Evolutionary conservation across 2,888 invertebrate genomes (phyloP).

Genomic region (Epiblema foenella): DNA sequence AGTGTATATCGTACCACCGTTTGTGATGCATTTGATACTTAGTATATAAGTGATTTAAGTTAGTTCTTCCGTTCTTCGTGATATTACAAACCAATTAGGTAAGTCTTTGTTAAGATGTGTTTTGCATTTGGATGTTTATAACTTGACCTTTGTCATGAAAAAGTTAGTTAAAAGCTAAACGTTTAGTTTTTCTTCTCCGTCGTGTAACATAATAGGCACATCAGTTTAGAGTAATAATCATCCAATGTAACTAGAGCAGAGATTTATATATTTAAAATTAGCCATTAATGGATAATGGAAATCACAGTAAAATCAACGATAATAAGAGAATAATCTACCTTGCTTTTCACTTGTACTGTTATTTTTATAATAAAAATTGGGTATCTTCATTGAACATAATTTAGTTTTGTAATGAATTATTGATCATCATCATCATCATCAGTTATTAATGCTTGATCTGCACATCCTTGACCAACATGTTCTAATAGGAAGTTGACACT

Average conservation of each 20-base stretch:
- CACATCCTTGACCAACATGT: slow-evolving; percentile 1
- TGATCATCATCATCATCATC: slow-evolving; percentile 1
- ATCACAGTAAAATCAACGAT: not conserved
- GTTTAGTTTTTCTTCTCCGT: slow-evolving; percentile 1
- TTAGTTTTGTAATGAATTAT: not conserved
- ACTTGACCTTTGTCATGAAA: slow-evolving; percentile 20
- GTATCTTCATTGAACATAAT: not conserved
- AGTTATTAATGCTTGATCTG: not conserved
- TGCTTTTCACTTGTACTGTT: not conserved
- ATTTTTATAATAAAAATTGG: slow-evolving; percentile 7
- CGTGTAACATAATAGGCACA: slow-evolving; percentile 2
- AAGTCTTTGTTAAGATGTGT: slow-evolving; percentile 42
- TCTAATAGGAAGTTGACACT: not conserved
- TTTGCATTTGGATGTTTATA: slow-evolving; percentile 36
- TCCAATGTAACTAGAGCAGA: too few species aligned
- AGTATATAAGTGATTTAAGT: slow-evolving; percentile 34
- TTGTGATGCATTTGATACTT: slow-evolving; percentile 39
- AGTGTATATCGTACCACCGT: slow-evolving; percentile 36
- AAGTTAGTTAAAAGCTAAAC: slow-evolving; percentile 18
- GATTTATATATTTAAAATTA: not conserved
- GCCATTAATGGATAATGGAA: not conserved
- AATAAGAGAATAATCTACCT: not conserved
- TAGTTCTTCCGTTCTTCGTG: slow-evolving; percentile 24
- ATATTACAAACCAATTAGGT: slow-evolving; percentile 34
- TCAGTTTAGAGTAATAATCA: slow-evolving; percentile 15